Base-by-base conservation (phyloP, 2,797 vertebrate genomes). In the Squalus acanthias region DNA sequence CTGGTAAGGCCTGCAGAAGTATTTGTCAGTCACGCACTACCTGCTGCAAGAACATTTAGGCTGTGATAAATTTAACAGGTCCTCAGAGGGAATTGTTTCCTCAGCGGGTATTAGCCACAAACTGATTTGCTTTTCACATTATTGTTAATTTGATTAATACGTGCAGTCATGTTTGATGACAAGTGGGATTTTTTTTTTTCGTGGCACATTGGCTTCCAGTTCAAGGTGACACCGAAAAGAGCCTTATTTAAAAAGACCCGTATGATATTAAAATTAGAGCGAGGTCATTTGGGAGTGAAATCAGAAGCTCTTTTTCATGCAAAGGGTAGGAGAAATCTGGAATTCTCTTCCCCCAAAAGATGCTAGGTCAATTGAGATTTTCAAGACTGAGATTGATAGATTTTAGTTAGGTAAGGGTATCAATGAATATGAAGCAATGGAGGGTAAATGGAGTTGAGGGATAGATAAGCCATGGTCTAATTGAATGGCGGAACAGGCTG, bases 61-160 rank as follows among this genome's bases (percentile, higher is more conserved):
- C 91, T 93, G 91, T 69, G 91, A 93, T 69, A 93, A 46, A 69
- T 93, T 93, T 67, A 93, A 93, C 91, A 67, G n/a, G 9, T n/a
- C n/a, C 65, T 93, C 63, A 24, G 91, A 67, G 65, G 17, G 65
- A 93, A 93, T 93, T 69, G 63, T 93, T 93, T 93, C 65, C 39
- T 93, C 91, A 46, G n/a, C 46, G 65, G 69, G 65, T 69, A 53
- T 93, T 93, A 46, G n/a, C 91, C 65, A 69, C 65, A 69, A 93
- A 69, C 91, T 93, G 91, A 93, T 93, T 69, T 67, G 65, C 91
- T 93, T 69, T 69, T 93, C 91, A 93, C 65, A 69, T 93, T 69
- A 69, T 69, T 93, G 65, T 93, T 93, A 93, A 93, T 93, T 93
- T 93, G 91, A 93, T 93, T 93, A 93, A 69, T 92, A 92, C 63